phyloP scores from a whole-genome alignment of 2,888 invertebrate species.

The Drosophila robusta region DNA sequence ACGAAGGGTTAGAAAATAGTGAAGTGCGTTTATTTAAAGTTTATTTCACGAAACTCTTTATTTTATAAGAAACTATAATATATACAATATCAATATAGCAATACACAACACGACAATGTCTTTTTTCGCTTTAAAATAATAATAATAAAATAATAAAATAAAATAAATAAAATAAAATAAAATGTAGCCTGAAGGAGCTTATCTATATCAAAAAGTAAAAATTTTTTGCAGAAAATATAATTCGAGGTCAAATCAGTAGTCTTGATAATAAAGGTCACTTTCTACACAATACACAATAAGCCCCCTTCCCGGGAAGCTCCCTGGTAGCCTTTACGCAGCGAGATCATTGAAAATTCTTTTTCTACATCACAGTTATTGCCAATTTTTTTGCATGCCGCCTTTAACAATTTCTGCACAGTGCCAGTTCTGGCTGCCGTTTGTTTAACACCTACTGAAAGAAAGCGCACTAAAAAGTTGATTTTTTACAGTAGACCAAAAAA shows the following conservation, averaged over 20 bases:
- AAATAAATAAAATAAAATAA: no score
- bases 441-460: slow-evolving; percentile 69
- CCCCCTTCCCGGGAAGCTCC: slow-evolving; percentile 12
- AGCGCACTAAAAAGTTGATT: slow-evolving; percentile 37
- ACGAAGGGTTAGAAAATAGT: no score
- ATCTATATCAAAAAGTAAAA: neutral
- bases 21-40: no score
- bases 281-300: neutral
- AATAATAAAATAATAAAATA: no score
- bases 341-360: slow-evolving; percentile 15
- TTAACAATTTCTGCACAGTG: slow-evolving; percentile 64
- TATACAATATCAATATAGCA: no score
- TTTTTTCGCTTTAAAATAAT: no score
- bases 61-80: neutral
- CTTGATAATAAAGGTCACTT: slow-evolving; percentile 21
- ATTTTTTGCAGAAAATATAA: neutral
- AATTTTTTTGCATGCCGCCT: slow-evolving; percentile 11
- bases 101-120: no score
- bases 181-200: no score
- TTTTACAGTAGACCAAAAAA: slow-evolving; percentile 55
- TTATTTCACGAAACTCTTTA: no score
- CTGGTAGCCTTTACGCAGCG: slow-evolving; percentile 20
- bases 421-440: slow-evolving; percentile 69
- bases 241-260: slow-evolving; percentile 25
- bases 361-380: neutral